Percentiles rank a stretch among this genome's conserved stretches.
Conservation (phyloP, 2,113 vertebrate genomes). For the Arenaria interpres region DNA sequence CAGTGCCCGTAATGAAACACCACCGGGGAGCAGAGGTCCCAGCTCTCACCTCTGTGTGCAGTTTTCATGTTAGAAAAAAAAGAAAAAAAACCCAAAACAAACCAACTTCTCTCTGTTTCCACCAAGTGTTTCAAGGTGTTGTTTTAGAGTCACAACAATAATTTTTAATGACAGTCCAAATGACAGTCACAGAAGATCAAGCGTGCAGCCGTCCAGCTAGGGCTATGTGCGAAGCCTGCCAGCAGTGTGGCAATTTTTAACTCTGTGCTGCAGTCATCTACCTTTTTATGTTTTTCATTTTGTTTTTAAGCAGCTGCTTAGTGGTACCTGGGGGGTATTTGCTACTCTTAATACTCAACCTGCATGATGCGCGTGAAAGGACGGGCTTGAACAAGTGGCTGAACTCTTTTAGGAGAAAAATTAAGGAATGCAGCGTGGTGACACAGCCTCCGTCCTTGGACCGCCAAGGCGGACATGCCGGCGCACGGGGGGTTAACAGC, state of each 20-base stretch:
- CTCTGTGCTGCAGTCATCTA: not conserved
- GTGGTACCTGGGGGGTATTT: constrained; percentile 18
- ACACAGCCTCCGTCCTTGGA: rapidly evolving
- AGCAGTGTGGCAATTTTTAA: not conserved
- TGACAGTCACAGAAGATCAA: not conserved
- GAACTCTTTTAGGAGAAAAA: not conserved
- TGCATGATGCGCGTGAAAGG: not conserved
- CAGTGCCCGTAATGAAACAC: constrained; percentile 32
- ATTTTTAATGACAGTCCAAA: not conserved
- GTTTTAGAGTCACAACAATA: not conserved
- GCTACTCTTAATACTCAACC: not conserved
- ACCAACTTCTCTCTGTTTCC: not conserved
- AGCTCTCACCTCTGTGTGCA: not conserved
- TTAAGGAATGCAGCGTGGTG: not conserved
- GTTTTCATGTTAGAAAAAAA: not conserved
- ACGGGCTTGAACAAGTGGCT: not conserved
- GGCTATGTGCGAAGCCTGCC: not conserved
- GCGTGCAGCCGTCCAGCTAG: not conserved
- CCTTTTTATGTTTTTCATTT: constrained; percentile 10
- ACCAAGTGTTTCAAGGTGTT: not conserved
- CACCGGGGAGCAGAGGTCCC: constrained; percentile 18
- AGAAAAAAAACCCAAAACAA: not conserved
- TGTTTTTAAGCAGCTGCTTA: not conserved
- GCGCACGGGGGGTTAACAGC: not conserved
- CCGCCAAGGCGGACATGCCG: not conserved